Conservation (phyloP, 2,113 vertebrate genomes). For the Vulpes vulpes region DNA sequence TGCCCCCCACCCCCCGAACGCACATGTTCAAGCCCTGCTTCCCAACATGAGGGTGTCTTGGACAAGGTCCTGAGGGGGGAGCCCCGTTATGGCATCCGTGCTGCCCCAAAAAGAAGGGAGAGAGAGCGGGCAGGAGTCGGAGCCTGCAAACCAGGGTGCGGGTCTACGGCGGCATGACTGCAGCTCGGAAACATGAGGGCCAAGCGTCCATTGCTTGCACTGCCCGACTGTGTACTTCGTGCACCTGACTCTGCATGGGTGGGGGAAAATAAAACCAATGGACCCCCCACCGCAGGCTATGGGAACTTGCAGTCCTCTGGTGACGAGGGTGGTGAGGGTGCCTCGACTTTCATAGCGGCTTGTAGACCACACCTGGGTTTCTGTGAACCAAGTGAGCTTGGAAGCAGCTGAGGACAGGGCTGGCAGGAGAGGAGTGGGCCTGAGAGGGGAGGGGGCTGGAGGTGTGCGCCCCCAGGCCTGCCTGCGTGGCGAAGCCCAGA, state of each 20-base stretch:
- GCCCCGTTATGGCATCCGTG: no score
- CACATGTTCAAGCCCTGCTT: neutral
- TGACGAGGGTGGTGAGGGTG: fast-evolving
- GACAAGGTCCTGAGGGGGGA: neutral
- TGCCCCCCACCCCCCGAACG: neutral
- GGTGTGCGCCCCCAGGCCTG: no score
- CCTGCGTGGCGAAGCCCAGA: neutral
- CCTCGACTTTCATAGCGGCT: no score
- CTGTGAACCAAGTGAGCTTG: no score
- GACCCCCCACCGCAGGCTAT: neutral
- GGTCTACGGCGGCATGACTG: neutral
- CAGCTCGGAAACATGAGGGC: fast-evolving
- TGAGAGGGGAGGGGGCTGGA: neutral
- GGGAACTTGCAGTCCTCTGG: neutral
- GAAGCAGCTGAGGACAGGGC: fast-evolving
- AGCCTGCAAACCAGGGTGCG: neutral
- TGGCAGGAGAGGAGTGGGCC: fast-evolving
- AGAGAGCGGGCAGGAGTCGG: neutral
- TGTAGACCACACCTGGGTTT: neutral
- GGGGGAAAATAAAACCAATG: neutral
- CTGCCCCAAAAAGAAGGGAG: neutral
- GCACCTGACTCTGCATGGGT: neutral
- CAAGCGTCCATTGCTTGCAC: fast-evolving
- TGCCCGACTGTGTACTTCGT: fast-evolving
- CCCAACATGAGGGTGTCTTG: neutral